Percentiles rank a stretch among this genome's conserved stretches.
Conservation (phyloP, 1,140 invertebrate species). For the Liolophura sinensis region DNA sequence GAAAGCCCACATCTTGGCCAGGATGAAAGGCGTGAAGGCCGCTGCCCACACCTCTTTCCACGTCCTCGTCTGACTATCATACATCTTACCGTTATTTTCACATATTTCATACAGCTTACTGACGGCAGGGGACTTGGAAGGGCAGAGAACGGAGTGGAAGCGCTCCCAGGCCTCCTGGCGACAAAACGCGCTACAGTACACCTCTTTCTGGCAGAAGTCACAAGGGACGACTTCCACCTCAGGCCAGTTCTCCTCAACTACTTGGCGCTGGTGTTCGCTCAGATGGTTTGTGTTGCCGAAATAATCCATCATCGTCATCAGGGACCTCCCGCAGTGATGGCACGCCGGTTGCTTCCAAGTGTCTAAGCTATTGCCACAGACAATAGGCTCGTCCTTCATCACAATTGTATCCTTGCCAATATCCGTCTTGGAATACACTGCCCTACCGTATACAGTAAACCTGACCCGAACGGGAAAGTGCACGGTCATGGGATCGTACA, state of each 20-base stretch:
- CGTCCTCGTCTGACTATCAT: conserved; percentile 20
- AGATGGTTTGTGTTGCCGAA: conserved; percentile 30
- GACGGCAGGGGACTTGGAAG: conserved; percentile 27
- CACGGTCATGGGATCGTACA: conserved; percentile 43
- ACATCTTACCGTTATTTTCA: conserved; percentile 33
- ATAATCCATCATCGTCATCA: conserved; percentile 36
- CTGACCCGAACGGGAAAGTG: conserved; percentile 42
- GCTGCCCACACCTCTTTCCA: conserved; percentile 33
- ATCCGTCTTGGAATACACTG: conserved; percentile 35
- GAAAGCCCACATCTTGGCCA: conserved; percentile 43
- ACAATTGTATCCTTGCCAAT: conserved; percentile 16
- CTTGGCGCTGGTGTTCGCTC: conserved; percentile 11
- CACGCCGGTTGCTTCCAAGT: conserved; percentile 28
- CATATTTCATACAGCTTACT: conserved; percentile 33
- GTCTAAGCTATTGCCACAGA: conserved; percentile 13
- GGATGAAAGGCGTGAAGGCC: conserved; percentile 41
- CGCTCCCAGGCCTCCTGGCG: conserved; percentile 33
- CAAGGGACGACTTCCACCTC: conserved; percentile 27
- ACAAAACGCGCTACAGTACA: conserved; percentile 44
- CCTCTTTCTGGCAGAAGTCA: conserved; percentile 31
- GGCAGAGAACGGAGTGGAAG: conserved; percentile 46
- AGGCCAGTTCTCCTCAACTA: conserved; percentile 42
- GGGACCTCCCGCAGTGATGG: conserved; percentile 38
- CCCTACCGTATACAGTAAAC: conserved; percentile 42
- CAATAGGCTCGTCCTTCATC: neutral